Evolutionary conservation across 2,888 invertebrate species (phyloP).

Genomic region (Amphipyra tragopoginis): DNA sequence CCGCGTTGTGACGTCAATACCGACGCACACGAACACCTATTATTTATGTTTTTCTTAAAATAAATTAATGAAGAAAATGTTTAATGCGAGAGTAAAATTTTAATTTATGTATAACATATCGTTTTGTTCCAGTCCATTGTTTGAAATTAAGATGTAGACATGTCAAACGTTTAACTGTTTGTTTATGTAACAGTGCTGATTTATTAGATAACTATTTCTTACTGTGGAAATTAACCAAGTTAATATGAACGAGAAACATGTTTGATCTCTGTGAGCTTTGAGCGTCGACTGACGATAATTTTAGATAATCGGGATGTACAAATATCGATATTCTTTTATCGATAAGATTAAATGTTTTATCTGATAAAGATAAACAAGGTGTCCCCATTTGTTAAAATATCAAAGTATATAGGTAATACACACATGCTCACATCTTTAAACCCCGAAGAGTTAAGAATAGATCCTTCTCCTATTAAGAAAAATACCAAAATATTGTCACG

Average conservation of each 20-base stretch:
- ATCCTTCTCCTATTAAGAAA: too few species aligned
- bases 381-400: too few species aligned
- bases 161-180: background rate
- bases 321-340: conserved; percentile 63
- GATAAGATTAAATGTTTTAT: conserved; percentile 39
- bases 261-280: conserved; percentile 59
- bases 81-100: conserved; percentile 16
- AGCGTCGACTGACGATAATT: conserved; percentile 73
- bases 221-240: conserved; percentile 26
- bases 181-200: background rate
- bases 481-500: too few species aligned
- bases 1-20: conserved; percentile 44
- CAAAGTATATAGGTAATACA: too few species aligned
- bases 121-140: background rate
- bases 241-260: conserved; percentile 44
- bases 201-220: background rate
- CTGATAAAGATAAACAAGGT: background rate
- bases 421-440: too few species aligned
- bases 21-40: conserved; percentile 35
- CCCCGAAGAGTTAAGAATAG: too few species aligned
- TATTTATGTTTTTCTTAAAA: conserved; percentile 47
- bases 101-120: conserved; percentile 6
- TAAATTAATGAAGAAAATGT: conserved; percentile 32
- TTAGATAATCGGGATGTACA: conserved; percentile 71
- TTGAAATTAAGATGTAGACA: background rate